Conservation (phyloP, 2,113 vertebrate genomes). For the Cyanocitta stelleri region DNA sequence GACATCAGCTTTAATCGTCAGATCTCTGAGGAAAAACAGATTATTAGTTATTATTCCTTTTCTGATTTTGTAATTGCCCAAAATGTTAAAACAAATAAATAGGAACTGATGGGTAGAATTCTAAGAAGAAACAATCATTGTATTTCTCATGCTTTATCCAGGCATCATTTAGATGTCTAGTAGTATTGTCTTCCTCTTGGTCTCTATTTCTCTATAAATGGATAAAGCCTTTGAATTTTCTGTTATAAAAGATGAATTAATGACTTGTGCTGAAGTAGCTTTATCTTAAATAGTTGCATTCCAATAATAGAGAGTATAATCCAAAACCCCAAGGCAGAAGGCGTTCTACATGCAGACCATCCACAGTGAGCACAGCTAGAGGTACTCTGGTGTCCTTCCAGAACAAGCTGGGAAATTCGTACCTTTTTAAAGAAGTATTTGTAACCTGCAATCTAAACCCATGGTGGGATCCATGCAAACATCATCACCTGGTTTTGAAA, state of each 20-base stretch:
- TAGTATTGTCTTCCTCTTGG: background rate
- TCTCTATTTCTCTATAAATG: background rate
- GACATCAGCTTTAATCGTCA: background rate
- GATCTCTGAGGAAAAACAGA: background rate
- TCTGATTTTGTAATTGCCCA: background rate
- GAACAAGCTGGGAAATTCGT: background rate
- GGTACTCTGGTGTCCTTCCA: rapidly evolving
- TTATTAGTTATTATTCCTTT: background rate
- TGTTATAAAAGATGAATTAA: background rate
- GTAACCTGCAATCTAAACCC: background rate
- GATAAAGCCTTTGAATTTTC: background rate
- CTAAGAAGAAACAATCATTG: background rate
- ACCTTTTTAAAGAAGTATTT: background rate
- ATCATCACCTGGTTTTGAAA: background rate
- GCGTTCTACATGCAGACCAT: background rate
- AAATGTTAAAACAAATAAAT: background rate
- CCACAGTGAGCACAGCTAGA: background rate
- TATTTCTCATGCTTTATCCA: background rate
- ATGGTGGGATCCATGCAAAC: background rate
- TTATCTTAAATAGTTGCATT: background rate
- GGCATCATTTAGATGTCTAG: background rate
- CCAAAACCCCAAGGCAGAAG: background rate
- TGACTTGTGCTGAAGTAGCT: background rate
- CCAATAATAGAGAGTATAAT: background rate
- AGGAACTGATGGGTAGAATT: background rate